A percentile compares a stretch with the other conserved stretches of the same genome.
Evolutionary conservation across 1,140 invertebrate genomes (phyloP).

Genomic region (Camponotus vicinus): DNA sequence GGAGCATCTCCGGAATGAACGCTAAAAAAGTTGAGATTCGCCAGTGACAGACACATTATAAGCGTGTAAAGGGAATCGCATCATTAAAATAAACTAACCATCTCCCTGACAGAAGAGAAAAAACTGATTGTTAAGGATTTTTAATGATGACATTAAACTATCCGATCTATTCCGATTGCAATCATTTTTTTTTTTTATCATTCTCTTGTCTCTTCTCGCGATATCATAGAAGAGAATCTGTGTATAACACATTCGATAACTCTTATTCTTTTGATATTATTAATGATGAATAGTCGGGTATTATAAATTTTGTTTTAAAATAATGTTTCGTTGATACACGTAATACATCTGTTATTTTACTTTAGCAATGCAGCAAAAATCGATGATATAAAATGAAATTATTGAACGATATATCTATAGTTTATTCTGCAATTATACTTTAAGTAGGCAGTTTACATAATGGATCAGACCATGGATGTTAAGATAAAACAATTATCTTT

Average conservation of each 20-base stretch:
- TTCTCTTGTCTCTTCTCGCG: constrained; percentile 52
- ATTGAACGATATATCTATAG: neutral
- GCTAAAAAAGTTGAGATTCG: constrained; percentile 80
- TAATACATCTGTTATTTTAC: neutral
- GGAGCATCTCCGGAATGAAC: neutral
- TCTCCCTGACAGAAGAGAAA: constrained; percentile 38
- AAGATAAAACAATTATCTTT: constrained; percentile 1
- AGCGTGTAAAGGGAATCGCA: constrained; percentile 78
- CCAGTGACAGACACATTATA: constrained; percentile 63
- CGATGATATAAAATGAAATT: neutral
- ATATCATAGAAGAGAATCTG: constrained; percentile 10
- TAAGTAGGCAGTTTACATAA: neutral
- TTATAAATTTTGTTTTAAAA: neutral
- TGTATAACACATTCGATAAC: constrained; percentile 6
- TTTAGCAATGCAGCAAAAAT: neutral
- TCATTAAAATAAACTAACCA: constrained; percentile 77
- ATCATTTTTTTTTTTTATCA: constrained; percentile 70
- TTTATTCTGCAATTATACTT: neutral
- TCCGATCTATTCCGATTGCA: constrained; percentile 73
- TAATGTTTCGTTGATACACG: neutral
- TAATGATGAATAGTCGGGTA: too few relatives aligned
- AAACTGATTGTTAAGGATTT: constrained; percentile 18
- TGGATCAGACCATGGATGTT: neutral
- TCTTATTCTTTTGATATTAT: too few relatives aligned
- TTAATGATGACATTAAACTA: constrained; percentile 67